Conservation (phyloP, 2,113 vertebrate species). For the Macquaria ambigua region DNA sequence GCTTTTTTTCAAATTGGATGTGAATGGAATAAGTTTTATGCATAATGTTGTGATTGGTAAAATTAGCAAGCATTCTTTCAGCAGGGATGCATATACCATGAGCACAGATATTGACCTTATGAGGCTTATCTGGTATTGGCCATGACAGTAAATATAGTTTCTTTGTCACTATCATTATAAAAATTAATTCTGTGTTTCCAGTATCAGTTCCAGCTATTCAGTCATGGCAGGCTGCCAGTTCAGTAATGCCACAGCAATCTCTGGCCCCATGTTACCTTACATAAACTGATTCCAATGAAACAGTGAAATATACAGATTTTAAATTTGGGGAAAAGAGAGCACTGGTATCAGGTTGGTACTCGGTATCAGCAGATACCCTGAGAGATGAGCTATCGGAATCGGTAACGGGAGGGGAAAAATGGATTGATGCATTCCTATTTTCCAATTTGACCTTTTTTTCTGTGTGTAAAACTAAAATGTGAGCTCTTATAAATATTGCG, state of each 20-base stretch:
- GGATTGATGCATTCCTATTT: not conserved
- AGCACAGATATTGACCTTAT: not conserved
- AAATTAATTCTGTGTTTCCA: not conserved
- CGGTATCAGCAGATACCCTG: not conserved
- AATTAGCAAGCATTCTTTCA: not conserved
- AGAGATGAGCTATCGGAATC: too few relatives aligned
- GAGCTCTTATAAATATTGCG: too few relatives aligned
- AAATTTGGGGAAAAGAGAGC: too few relatives aligned
- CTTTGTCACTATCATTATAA: not conserved
- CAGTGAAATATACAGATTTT: not conserved
- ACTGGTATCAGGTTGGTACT: not conserved
- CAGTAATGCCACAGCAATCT: not conserved
- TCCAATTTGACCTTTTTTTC: too few relatives aligned
- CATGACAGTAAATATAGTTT: not conserved
- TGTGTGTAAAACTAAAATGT: not conserved
- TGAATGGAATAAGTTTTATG: not conserved
- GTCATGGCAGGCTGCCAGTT: not conserved
- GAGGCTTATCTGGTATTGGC: not conserved
- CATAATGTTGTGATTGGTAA: not conserved
- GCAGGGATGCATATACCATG: not conserved
- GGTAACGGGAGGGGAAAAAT: too few relatives aligned
- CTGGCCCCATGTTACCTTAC: not conserved
- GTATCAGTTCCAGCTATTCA: not conserved
- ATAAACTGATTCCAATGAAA: not conserved
- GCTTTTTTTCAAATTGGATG: not conserved